Evolutionary conservation across 2,888 invertebrate genomes (phyloP), one percentile per base, ranked within the genome.

Genomic region (Drosophila mimica): DNA sequence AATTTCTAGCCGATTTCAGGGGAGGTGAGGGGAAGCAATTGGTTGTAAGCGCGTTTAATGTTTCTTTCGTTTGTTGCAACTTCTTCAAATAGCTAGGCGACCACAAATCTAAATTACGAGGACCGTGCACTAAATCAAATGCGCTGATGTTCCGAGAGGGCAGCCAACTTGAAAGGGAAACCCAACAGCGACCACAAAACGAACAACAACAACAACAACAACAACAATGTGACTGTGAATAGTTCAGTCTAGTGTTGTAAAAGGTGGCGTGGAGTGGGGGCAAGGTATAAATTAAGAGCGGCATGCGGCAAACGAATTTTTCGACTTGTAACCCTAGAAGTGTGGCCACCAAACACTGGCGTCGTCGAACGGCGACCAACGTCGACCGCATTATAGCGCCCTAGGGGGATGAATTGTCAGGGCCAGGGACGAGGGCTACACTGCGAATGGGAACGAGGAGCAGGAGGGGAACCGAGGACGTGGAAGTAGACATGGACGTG

Each of bases 21-120:
- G 15, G 31, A 30, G 20, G n/a, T 20, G n/a, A 46, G 4, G 9
- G 4, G 15, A n/a, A 49, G 49, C 15, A 33, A 54, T 64, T 64
- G 38, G 48, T 53, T 46, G 36, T 13, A 65, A 48, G 36, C 34
- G 30, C 40, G 70, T 68, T 74, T 71, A 40, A 71, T 62, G 64
- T 74, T 70, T 46, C 17, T 28, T 13, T 15, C 25, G 17, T 15
- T 25, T 38, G 13, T 20, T 53, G 11, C 25, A 9, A 1, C 33
- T 31, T 61, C 40, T 56, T 28, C 15, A 57, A 65, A 76, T 74
- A 70, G 83, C 82, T 53, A 66, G 75, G 75, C 65, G 70, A 84
- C 85, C 87, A 85, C 87, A 86, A 86, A 86, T 86, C 87, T 83
- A 87, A 86, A 87, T 87, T 86, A 86, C 87, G 40, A 70, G 78